Conservation (phyloP, 2,113 vertebrate species). For the Oenanthe melanoleuca region DNA sequence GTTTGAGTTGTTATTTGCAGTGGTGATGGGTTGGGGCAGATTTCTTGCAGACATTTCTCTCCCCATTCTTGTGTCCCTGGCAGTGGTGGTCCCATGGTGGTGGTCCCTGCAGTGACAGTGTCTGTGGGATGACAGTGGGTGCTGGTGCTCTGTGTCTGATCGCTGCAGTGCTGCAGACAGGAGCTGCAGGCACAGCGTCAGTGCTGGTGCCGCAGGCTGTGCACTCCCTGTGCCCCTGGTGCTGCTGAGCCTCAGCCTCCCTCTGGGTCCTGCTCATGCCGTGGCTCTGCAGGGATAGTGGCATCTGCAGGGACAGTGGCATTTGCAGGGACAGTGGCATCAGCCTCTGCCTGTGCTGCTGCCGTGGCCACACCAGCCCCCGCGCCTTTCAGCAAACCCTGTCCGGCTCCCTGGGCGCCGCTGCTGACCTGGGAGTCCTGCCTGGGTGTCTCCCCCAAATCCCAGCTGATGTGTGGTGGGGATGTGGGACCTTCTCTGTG, state of each 20-base stretch:
- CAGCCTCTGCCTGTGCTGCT: not conserved
- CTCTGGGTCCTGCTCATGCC: rapidly evolving
- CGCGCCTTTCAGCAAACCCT: rapidly evolving
- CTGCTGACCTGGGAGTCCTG: rapidly evolving
- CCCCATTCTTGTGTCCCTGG: rapidly evolving
- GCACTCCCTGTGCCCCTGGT: rapidly evolving
- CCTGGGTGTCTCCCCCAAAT: not conserved
- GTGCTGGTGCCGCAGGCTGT: rapidly evolving
- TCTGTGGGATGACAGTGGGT: not conserved
- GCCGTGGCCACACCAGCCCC: rapidly evolving
- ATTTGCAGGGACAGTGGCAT: rapidly evolving
- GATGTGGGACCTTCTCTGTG: rapidly evolving
- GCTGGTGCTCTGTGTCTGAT: rapidly evolving
- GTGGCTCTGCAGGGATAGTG: rapidly evolving
- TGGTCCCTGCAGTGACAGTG: rapidly evolving
- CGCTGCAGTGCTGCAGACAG: rapidly evolving
- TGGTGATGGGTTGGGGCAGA: rapidly evolving
- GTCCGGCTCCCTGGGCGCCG: rapidly evolving
- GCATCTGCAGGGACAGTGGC: not conserved
- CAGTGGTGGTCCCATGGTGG: rapidly evolving
- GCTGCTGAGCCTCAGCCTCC: not conserved
- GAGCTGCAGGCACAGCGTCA: rapidly evolving
- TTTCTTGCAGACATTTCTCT: rapidly evolving
- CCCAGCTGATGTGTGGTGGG: not conserved
- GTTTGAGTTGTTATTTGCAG: not conserved